phyloP scores from a whole-genome alignment of 1,140 invertebrate genomes.

The Halictus rubicundus region DNA sequence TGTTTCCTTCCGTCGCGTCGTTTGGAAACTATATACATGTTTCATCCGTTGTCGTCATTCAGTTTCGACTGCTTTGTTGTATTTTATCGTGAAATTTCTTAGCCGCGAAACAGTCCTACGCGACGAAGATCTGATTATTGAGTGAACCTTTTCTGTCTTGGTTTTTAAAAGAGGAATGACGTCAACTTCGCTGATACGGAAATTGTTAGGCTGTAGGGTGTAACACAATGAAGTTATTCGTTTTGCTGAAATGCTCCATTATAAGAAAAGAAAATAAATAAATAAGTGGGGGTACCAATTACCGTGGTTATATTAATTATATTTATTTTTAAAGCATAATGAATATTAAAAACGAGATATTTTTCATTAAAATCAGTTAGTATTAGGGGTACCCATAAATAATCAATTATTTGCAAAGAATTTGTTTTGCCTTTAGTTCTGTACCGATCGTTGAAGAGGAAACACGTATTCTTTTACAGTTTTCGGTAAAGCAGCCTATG shows the following conservation, averaged over 20 bases:
- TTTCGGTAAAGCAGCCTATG: no score
- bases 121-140: background rate
- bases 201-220: background rate
- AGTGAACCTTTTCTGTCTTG: background rate
- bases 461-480: no score
- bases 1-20: background rate
- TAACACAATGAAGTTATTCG: background rate
- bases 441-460: no score
- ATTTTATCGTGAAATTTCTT: slow-evolving; percentile 9
- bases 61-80: background rate
- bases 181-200: background rate
- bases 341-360: no score
- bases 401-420: no score
- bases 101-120: background rate
- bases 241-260: background rate
- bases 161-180: background rate
- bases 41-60: background rate
- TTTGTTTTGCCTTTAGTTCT: no score
- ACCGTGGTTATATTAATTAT: no score
- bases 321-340: no score
- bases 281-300: background rate
- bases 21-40: background rate
- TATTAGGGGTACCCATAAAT: no score
- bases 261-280: background rate
- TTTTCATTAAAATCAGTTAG: no score